Base-by-base conservation (phyloP, 37 sponge, comb jelly and placozoan genomes). In the Haliclona indistincta region DNA sequence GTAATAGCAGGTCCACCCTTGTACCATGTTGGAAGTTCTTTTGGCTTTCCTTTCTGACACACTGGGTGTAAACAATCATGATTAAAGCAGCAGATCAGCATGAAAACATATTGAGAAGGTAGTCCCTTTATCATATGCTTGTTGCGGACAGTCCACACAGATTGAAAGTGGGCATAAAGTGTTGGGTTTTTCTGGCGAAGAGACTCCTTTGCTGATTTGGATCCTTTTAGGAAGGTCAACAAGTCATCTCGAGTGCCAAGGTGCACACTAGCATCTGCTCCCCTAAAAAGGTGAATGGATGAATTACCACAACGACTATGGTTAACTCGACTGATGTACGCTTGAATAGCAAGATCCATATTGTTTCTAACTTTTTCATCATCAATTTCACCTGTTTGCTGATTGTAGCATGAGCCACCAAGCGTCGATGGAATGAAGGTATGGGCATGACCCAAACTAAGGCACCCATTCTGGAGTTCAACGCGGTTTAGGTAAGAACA, bases 401-500 rank as follows among this genome's bases (percentile, higher is more conserved):
- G n/a, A 72, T 72, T 42, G 7, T 25, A 30, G 43, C 64, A 56
- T 17, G 64, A 62, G 30, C 81, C 81, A 43, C 22, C 81, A 32
- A 80, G 2, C 23, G 81, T 80, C 13, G 73, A 73, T 23, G 82
- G 82, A 3, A 81, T 81, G 64, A 65, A 81, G 1, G 67, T 62
- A 64, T 73, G 63, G 38, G 61, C 43, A 23, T 81, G 82, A 1
- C 74, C 74, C 36, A 63, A 25, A 22, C 55, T 2, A 2, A 81
- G 32, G 41, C 82, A 73, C 2, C 74, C 56, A 47, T 81, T 71
- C 47, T 81, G 81, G 2, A 80, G 73, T 61, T 80, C 73, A 2
- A 71, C 81, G 1, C 54, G 51, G 25, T 80, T 80, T 5, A 72
- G 56, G 64, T 63, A 64, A 33, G 41, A 38, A 8, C 67, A 36